phyloP scores from a whole-genome alignment of 2,797 vertebrate genomes.

The Onychomys arenicola region DNA sequence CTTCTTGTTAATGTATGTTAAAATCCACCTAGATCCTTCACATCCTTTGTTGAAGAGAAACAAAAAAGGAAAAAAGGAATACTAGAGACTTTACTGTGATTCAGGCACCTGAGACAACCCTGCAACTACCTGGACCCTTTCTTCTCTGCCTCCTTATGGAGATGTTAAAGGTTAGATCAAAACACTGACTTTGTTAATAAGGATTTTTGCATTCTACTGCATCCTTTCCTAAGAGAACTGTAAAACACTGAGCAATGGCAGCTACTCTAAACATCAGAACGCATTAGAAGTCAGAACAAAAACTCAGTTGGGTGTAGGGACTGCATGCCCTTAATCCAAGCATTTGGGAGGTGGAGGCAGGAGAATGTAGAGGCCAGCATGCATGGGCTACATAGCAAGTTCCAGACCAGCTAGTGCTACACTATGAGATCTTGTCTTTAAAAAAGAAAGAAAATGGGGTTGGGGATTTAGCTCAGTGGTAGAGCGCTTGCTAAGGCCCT shows the following conservation, averaged over 20 bases:
- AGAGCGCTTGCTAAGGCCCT: too few species aligned
- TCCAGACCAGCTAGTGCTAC: not conserved
- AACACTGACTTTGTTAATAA: not conserved
- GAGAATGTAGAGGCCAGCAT: not conserved
- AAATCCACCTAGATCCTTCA: not conserved
- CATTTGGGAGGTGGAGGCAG: not conserved
- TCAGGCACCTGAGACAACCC: not conserved
- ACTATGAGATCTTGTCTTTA: not conserved
- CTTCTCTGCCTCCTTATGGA: not conserved
- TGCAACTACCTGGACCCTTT: not conserved
- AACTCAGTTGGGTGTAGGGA: not conserved
- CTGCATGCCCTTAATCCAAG: not conserved
- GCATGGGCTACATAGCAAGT: not conserved
- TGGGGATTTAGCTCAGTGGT: too few species aligned
- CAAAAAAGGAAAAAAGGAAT: not conserved
- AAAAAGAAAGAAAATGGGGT: too few species aligned
- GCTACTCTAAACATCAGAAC: constrained; percentile 5
- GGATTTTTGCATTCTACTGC: not conserved
- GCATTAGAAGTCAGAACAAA: not conserved
- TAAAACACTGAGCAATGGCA: not conserved
- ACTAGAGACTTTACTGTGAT: not conserved
- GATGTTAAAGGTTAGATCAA: not conserved
- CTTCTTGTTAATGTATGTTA: not conserved
- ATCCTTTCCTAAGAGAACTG: not conserved
- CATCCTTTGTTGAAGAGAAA: not conserved